These are phyloP conservation scores for Hylaea fasciaria DNA, from an alignment of 2,888 invertebrate genomes.

Conservation along the genomic window DNA sequence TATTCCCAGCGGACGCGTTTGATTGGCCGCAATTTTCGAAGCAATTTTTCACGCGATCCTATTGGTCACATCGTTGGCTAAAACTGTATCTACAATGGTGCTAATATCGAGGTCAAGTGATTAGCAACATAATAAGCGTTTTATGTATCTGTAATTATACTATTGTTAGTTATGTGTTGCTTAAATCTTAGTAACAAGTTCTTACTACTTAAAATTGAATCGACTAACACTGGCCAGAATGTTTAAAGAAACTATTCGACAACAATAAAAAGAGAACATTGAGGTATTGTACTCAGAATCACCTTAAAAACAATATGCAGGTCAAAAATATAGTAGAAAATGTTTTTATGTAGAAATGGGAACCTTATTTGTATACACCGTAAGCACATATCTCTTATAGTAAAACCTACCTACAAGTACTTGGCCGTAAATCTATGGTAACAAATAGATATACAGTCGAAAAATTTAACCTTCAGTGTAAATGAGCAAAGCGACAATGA, in stretches of 20 bases:
- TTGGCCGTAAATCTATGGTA: conserved; percentile 83
- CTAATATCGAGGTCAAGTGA: conserved; percentile 53
- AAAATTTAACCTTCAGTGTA: conserved; percentile 45
- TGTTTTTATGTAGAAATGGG: conserved; percentile 51
- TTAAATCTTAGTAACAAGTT: conserved; percentile 65
- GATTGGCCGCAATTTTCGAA: conserved; percentile 26
- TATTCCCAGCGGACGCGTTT: conserved; percentile 1
- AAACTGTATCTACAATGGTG: conserved; percentile 47
- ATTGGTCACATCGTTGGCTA: conserved; percentile 31
- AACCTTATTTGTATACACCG: conserved; percentile 72
- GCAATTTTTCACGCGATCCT: conserved; percentile 9
- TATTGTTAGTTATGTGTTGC: conserved; percentile 60
- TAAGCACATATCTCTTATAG: conserved; percentile 70
- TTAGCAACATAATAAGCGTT: conserved; percentile 77
- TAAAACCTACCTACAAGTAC: conserved; percentile 74
- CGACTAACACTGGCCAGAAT: conserved; percentile 73
- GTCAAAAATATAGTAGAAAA: conserved; percentile 58
- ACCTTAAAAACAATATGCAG: conserved; percentile 57
- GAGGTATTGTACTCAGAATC: conserved; percentile 54
- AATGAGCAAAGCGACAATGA: conserved; percentile 70
- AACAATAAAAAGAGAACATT: conserved; percentile 54
- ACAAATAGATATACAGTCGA: conserved; percentile 73
- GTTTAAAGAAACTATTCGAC: conserved; percentile 45
- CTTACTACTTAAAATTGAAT: conserved; percentile 60
- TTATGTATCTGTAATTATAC: conserved; percentile 67